Evolutionary conservation across 2,113 vertebrate species (phyloP).

Genomic region (Cricetomys ansorgei): DNA sequence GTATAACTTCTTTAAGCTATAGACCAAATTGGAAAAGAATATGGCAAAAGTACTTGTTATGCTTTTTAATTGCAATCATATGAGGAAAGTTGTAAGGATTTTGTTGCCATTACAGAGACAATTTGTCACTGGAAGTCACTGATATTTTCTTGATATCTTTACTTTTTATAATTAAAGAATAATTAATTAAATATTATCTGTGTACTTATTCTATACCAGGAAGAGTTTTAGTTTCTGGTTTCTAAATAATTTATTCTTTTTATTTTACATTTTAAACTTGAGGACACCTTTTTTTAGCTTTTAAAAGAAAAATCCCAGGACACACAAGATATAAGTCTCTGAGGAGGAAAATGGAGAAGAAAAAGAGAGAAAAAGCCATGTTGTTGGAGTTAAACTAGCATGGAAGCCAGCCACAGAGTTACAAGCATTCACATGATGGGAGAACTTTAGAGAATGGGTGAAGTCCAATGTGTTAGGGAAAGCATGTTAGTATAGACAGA

Average conservation of each 20-base stretch:
- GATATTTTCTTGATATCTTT: constrained; percentile 11
- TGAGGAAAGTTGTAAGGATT: not conserved
- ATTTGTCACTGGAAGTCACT: not conserved
- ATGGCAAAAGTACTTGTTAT: not conserved
- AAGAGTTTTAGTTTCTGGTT: not conserved
- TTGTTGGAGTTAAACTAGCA: not conserved
- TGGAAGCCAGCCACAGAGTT: not conserved
- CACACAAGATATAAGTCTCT: not conserved
- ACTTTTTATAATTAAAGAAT: not conserved
- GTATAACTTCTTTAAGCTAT: constrained; percentile 24
- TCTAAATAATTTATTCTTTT: not conserved
- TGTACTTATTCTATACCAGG: not conserved
- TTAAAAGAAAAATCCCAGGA: not conserved
- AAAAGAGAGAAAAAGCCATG: not conserved
- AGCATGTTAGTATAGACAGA: not conserved
- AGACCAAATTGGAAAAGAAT: constrained; percentile 37
- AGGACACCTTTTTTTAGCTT: not conserved
- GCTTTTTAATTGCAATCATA: not conserved
- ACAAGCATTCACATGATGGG: not conserved
- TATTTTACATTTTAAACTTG: not conserved
- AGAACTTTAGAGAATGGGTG: too few relatives aligned
- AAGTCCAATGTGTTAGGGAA: not conserved
- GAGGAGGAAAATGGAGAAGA: not conserved
- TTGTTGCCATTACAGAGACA: constrained; percentile 43
- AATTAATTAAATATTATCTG: not conserved